A percentile compares a stretch with the other conserved stretches of the same genome.
These are phyloP conservation scores for Sebastes taczanowskii DNA, from an alignment of 2,797 vertebrate species.

Conservation along the genomic window DNA sequence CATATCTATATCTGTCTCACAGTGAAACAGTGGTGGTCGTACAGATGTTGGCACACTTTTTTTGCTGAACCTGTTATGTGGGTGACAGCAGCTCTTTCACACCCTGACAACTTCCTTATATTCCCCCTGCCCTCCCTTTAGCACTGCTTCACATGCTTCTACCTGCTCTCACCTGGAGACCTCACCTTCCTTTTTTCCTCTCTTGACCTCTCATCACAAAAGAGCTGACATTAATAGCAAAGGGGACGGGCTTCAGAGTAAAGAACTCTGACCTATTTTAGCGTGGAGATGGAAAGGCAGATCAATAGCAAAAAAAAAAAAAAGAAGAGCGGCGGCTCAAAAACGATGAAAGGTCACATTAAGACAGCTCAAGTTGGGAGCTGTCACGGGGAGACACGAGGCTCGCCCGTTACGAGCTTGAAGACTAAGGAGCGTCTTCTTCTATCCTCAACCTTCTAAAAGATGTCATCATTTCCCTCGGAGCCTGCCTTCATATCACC, in stretches of 20 bases:
- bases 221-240: constrained; percentile 3
- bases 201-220: constrained; percentile 10
- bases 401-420: neutral
- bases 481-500: constrained; percentile 12
- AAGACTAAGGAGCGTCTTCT: constrained; percentile 5
- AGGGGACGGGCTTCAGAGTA: neutral
- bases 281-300: constrained; percentile 8
- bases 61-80: neutral
- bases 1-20: neutral
- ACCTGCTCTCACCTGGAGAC: neutral
- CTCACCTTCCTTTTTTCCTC: neutral
- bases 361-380: constrained; percentile 14
- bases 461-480: constrained; percentile 16
- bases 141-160: neutral
- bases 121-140: neutral
- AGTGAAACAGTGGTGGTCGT: neutral
- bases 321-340: neutral
- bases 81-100: constrained; percentile 32
- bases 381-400: constrained; percentile 13
- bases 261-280: constrained; percentile 15
- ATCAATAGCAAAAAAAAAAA: constrained; percentile 10
- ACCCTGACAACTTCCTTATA: constrained; percentile 16
- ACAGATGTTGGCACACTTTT: neutral
- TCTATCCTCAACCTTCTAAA: constrained; percentile 21
- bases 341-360: constrained; percentile 49